Evolutionary conservation across 2,888 invertebrate species (phyloP), one percentile per base, ranked within the genome.

Genomic region (Apodemia duryi): DNA sequence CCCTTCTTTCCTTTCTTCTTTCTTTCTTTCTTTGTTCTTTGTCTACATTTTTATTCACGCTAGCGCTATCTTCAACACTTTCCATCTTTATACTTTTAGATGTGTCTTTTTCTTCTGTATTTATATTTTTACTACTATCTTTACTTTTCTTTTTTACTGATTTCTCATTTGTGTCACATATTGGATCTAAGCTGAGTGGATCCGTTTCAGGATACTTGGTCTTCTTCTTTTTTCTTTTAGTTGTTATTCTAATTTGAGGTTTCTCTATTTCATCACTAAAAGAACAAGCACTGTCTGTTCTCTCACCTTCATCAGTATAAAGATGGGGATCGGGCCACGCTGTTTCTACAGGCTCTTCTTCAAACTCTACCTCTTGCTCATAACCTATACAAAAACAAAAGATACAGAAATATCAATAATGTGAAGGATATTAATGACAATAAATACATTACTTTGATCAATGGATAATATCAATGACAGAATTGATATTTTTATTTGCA

Each of bases 321-420:
- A 63, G 65, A 61, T 82, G 32, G 57, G 11, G 11, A 6, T 57
- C 29, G 0, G 32, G 32, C 57, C 32, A 57, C 5, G 29, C 57
- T 29, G 32, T 29, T 32, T 28, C 78, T 65, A 84, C 74, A 84
- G 84, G 87, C 52, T 84, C 78, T 21, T 83, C 81, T 72, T 86
- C 86, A 6, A 82, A 73, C 70, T 88, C 88, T 49, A 92, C 83
- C 62, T 88, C 79, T 68, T 92, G 91, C 74, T 92, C 92, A 67
- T 92, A 92, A 67, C 92, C 92, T 92, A 7, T 7, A 38, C 77
- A 68, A 65, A 49, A 32, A 65, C 43, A 65, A 43, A 11, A 43
- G 2, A 11, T 0, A 2, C 11, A 43, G 10, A 43, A 41, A 43
- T 43, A 10, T 43, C 43, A 2, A 10, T 43, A 10, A 43, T 21